These are phyloP conservation scores for Lasioglossum lativentre DNA, from an alignment of 2,888 invertebrate species.

Conservation along the genomic window DNA sequence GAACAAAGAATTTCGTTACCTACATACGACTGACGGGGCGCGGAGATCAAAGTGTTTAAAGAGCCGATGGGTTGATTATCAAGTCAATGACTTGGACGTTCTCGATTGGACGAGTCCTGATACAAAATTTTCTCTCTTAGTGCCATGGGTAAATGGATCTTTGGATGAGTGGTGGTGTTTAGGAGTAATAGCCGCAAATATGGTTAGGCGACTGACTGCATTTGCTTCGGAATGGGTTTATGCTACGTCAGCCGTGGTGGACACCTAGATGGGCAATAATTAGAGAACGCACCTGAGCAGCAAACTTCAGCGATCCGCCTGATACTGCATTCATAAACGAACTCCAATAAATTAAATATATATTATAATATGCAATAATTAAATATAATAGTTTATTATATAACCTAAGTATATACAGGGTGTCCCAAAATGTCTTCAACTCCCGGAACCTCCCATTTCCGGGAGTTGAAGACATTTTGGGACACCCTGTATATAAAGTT, in stretches of 20 bases:
- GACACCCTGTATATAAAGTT: no score
- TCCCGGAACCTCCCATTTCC: no score
- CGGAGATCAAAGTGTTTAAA: background rate
- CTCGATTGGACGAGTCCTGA: background rate
- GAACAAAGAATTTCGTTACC: background rate
- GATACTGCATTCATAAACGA: background rate
- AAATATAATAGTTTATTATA: no score
- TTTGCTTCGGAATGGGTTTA: slow-evolving; percentile 1
- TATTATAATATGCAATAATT: no score
- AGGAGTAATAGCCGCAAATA: slow-evolving; percentile 8
- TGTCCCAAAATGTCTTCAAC: no score
- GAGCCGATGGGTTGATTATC: background rate
- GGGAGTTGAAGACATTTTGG: no score
- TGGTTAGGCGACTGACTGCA: background rate
- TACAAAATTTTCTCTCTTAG: background rate
- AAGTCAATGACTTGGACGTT: slow-evolving; percentile 5
- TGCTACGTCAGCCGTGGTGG: background rate
- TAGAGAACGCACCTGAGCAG: background rate
- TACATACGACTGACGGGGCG: background rate
- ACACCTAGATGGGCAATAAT: background rate
- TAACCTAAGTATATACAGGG: no score
- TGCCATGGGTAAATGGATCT: background rate
- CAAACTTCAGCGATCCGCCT: background rate
- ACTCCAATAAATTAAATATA: background rate
- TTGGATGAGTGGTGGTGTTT: background rate